Evolutionary conservation across 1,140 invertebrate genomes (phyloP), one percentile per base, ranked within the genome.

Genomic region (Pectinophora gossypiella): DNA sequence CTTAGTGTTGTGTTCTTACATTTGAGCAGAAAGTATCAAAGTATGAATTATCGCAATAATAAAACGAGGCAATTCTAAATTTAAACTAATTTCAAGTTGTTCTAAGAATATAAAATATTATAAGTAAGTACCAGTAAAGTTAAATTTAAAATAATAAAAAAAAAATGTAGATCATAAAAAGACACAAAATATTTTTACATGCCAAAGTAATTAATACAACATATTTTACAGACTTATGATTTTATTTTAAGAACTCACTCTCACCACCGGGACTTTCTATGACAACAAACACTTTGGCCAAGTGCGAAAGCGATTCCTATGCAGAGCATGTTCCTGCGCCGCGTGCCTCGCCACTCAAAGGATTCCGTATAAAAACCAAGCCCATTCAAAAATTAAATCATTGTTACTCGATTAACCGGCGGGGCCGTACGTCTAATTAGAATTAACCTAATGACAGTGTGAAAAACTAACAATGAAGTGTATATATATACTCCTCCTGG

Each of bases 301-400:
- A 82, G 75, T 81, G 79, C 75, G 79, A 77, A 73, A 68, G 61
- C 68, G 45, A 56, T 85, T 79, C 38, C 23, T 47, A 84, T 76
- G 69, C 85, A n/a, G 12, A 16, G 36, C 83, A 81, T 76, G 80
- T 67, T 56, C 63, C 3, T 3, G 10, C 27, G 45, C 64, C 68
- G 75, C 84, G 76, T 76, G 79, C 82, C 72, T 72, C 61, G 80
- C 77, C 75, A 69, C 68, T 71, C 79, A 76, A 84, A 85, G 83
- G 81, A 85, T 76, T 81, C 80, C 80, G 70, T 89, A 89, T 89
- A 89, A 84, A 89, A 76, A 88, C 87, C 87, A 84, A 88, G 85
- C 85, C 87, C 85, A 88, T 83, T 79, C 78, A 85, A 87, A 87
- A 87, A 87, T 87, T 85, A 78, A 87, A 82, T 88, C 84, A 87